Evolutionary conservation across 2,888 invertebrate genomes (phyloP), one percentile per base, ranked within the genome.

Genomic region (Cotesia congregata): DNA sequence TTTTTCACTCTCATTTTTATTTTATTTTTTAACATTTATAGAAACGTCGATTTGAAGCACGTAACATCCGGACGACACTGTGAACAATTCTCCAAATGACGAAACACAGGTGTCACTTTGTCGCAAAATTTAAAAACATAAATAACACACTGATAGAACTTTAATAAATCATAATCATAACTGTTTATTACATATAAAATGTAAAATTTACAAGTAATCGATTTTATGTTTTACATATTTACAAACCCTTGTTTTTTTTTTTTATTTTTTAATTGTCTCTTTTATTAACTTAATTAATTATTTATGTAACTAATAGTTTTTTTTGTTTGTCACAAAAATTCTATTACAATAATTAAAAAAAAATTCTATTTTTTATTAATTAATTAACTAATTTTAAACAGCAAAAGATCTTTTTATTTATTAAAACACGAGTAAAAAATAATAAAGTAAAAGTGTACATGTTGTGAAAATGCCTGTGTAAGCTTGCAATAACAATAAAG

Each of bases 401-500:
- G 2, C 30, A 30, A 30, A 30, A 30, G 30, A 30, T 30, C 2
- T 30, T 30, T 30, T 30, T 30, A 30, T 30, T 30, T 30, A 30
- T 30, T 30, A 30, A 30, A 30, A 30, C 30, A 30, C 30, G 30
- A 30, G 30, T 30, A 30, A 30, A 30, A 12, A 50, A 17, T 17
- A 50, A 50, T 9, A 50, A 50, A 50, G 2, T 7, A 50, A 7
- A 50, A 50, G 50, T 50, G 9, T 12, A 50, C 50, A 50, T 50
- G 50, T 41, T 9, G 41, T 9, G 9, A 3, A 50, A 12, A 5
- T 50, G 12, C 12, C 4, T 50, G 50, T 40, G 39, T 38, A 40
- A 20, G 17, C 62, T 15, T 9, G 62, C 72, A 59, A 15, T 67
- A 41, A 15, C 30, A 69, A 15, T 69, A n/a, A 41, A 30, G 30